These are phyloP conservation scores for Drosophila ambigua DNA, from an alignment of 1,140 invertebrate species.

Conservation along the genomic window DNA sequence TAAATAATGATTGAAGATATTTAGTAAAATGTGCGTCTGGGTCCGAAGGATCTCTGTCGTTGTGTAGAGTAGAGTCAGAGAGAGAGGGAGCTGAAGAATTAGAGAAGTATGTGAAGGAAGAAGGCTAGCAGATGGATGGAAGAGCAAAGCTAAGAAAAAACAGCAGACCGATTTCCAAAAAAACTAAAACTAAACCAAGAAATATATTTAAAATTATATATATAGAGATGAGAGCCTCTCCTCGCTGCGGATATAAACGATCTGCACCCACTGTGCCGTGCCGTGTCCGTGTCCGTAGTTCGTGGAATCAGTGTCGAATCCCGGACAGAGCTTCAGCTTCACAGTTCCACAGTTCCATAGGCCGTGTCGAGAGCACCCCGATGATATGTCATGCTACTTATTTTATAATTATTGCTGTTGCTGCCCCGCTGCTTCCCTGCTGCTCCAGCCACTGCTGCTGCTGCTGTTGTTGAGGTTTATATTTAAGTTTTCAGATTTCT, in stretches of 20 bases:
- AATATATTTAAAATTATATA: no score
- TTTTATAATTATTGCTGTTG: conserved; percentile 70
- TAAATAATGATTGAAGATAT: no score
- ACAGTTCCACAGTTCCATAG: conserved; percentile 35
- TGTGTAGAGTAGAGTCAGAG: no score
- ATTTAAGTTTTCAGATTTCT: conserved; percentile 82
- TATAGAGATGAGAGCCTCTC: no score
- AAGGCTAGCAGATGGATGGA: no score
- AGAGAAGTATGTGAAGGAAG: background rate
- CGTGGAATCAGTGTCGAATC: conserved; percentile 12
- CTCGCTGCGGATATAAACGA: conserved; percentile 11
- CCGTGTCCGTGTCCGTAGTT: conserved; percentile 12
- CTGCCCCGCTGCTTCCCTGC: background rate
- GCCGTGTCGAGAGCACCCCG: conserved; percentile 47
- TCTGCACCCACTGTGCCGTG: conserved; percentile 59
- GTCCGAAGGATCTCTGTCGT: no score
- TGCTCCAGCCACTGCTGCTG: conserved; percentile 15
- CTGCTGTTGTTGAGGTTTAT: conserved; percentile 72
- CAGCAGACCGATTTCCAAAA: no score
- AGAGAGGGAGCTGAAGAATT: no score
- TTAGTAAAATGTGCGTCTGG: no score
- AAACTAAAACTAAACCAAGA: no score
- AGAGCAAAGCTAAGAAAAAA: no score
- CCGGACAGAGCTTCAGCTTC: conserved; percentile 40
- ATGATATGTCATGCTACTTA: conserved; percentile 75